Percentiles rank a stretch among this genome's conserved stretches.
These are phyloP conservation scores for Megalops atlanticus DNA, from an alignment of 2,113 vertebrate genomes.

Conservation along the genomic window DNA sequence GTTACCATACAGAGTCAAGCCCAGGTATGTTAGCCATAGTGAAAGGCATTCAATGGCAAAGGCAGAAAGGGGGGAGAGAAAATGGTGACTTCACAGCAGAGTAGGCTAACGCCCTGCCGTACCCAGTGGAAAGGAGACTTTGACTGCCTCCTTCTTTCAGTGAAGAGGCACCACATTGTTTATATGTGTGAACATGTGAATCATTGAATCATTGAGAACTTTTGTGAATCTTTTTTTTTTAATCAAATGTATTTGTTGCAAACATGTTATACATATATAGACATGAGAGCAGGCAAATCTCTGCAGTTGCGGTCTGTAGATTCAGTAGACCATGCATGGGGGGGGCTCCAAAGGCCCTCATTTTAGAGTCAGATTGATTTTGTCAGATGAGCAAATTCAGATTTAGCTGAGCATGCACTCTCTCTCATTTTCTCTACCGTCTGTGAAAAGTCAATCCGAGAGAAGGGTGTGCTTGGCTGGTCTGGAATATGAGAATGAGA, in stretches of 20 bases:
- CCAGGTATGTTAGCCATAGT: background rate
- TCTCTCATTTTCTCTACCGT: background rate
- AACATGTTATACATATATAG: background rate
- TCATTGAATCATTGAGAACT: too few relatives aligned
- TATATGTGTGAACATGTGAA: too few relatives aligned
- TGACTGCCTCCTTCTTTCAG: constrained; percentile 18
- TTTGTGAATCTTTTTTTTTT: too few relatives aligned
- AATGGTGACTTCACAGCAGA: constrained; percentile 3
- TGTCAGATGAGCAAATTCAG: constrained; percentile 25
- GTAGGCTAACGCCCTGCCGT: constrained; percentile 17
- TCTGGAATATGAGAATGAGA: constrained; percentile 59
- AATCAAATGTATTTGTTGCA: background rate
- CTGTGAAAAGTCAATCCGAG: constrained; percentile 25
- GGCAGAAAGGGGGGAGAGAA: background rate
- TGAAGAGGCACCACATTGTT: background rate
- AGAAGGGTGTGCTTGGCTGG: constrained; percentile 42
- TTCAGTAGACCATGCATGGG: constrained; percentile 6
- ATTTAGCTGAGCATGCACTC: background rate
- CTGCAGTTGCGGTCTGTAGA: background rate
- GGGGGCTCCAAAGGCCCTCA: background rate
- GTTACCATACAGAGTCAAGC: background rate
- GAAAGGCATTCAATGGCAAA: too few relatives aligned
- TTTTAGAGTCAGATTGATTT: constrained; percentile 17
- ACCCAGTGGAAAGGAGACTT: constrained; percentile 28
- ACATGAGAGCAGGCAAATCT: background rate